Evolutionary conservation across 2,888 invertebrate genomes (phyloP).

Genomic region (Spilosoma lubricipeda): DNA sequence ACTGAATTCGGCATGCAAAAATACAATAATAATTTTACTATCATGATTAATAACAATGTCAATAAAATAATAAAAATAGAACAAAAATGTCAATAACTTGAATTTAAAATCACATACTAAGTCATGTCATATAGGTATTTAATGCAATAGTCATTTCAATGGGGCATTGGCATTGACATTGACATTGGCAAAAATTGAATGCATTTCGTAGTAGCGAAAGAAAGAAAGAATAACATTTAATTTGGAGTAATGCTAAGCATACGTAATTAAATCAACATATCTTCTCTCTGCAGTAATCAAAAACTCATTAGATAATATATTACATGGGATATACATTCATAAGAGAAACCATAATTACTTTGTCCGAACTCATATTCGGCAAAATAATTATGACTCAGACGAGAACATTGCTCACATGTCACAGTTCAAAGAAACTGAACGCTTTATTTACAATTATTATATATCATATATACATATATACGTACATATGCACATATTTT

Average conservation of each 20-base stretch:
- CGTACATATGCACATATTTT: too few relatives aligned
- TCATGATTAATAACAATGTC: too few relatives aligned
- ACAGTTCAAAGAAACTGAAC: neutral
- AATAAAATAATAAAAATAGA: too few relatives aligned
- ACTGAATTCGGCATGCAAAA: too few relatives aligned
- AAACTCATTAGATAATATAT: neutral
- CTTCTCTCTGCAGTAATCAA: neutral
- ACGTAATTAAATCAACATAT: neutral
- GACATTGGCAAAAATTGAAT: too few relatives aligned
- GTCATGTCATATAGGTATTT: too few relatives aligned
- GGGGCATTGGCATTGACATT: too few relatives aligned
- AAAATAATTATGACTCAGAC: neutral
- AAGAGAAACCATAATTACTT: neutral
- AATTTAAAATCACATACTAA: too few relatives aligned
- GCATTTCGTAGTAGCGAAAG: neutral
- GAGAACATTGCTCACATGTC: neutral
- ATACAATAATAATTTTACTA: too few relatives aligned
- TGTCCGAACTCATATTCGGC: neutral
- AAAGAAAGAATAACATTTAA: slow-evolving; percentile 16
- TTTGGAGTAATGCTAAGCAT: neutral
- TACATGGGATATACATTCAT: too few relatives aligned
- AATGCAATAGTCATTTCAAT: too few relatives aligned
- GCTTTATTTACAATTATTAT: neutral
- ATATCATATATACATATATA: neutral
- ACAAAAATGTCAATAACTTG: too few relatives aligned